A percentile compares a stretch with the other conserved stretches of the same genome.
Evolutionary conservation across 2,888 invertebrate species (phyloP).

Genomic region (Eupithecia inturbata): DNA sequence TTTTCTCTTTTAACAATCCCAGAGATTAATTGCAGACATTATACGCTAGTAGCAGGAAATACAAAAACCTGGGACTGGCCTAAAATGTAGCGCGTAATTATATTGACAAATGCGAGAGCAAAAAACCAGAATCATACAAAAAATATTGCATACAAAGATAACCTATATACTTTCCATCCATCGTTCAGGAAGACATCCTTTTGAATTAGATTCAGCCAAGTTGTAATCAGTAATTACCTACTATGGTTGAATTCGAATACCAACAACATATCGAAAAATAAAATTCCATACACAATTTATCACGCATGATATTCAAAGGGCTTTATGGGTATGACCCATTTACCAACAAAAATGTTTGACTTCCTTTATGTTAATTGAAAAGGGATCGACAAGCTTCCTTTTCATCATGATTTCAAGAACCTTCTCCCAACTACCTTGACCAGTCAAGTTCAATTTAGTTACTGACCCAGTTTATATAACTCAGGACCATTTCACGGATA

Average conservation of each 20-base stretch:
- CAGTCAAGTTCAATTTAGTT: constrained; percentile 23
- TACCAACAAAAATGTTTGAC: background rate
- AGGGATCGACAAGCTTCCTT: background rate
- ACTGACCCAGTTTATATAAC: constrained; percentile 32
- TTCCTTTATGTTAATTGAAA: background rate
- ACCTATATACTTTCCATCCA: background rate
- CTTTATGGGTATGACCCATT: background rate
- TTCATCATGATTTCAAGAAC: constrained; percentile 13
- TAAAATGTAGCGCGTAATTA: constrained; percentile 11
- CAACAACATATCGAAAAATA: background rate
- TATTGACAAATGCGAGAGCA: constrained; percentile 45
- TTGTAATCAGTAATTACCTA: background rate
- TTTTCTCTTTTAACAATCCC: constrained; percentile 35
- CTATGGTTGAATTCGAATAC: background rate
- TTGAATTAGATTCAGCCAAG: background rate
- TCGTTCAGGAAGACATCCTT: background rate
- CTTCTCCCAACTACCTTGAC: constrained; percentile 14
- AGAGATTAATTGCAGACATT: constrained; percentile 34
- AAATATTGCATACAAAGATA: background rate
- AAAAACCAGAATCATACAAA: constrained; percentile 15
- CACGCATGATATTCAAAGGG: background rate
- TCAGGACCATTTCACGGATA: constrained; percentile 24
- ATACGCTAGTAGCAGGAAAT: constrained; percentile 20
- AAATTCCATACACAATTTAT: background rate
- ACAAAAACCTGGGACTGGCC: constrained; percentile 24